These are phyloP conservation scores for Caranx melampygus DNA, from an alignment of 2,113 vertebrate genomes.

Conservation along the genomic window DNA sequence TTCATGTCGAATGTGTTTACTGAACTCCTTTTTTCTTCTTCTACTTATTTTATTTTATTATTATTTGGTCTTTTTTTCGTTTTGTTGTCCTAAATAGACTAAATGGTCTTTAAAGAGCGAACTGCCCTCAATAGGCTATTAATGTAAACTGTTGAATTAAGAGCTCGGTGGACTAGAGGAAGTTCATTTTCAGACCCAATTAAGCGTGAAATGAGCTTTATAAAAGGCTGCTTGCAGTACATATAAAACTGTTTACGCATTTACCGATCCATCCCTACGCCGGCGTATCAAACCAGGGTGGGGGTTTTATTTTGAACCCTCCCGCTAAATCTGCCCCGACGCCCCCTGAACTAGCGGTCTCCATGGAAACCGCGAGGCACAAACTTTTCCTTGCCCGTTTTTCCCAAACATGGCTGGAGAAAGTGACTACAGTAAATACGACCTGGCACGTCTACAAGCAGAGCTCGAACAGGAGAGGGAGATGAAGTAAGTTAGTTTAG, in stretches of 20 bases:
- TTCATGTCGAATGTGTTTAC: not conserved
- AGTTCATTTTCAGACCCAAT: not conserved
- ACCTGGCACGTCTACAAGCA: conserved; percentile 51
- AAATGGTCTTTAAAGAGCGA: not conserved
- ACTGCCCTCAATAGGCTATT: not conserved
- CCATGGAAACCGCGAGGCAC: conserved; percentile 61
- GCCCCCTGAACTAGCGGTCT: not conserved
- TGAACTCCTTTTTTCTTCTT: too few relatives aligned
- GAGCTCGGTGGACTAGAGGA: not conserved
- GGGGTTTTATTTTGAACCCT: conserved; percentile 1
- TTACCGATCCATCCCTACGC: not conserved
- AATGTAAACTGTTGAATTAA: not conserved
- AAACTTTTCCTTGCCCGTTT: conserved; percentile 15
- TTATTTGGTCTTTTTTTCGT: too few relatives aligned
- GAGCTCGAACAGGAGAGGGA: conserved; percentile 79
- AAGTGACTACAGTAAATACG: conserved; percentile 55
- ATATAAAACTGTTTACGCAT: not conserved
- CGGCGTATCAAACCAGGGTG: not conserved
- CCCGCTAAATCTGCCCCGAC: not conserved
- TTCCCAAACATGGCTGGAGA: conserved; percentile 61
- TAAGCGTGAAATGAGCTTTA: not conserved
- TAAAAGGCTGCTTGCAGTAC: not conserved
- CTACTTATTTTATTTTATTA: too few relatives aligned
- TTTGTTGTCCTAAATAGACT: too few relatives aligned
- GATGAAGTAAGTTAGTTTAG: conserved; percentile 69